phyloP scores from a whole-genome alignment of 2,888 invertebrate species.

The Adela reaumurella region DNA sequence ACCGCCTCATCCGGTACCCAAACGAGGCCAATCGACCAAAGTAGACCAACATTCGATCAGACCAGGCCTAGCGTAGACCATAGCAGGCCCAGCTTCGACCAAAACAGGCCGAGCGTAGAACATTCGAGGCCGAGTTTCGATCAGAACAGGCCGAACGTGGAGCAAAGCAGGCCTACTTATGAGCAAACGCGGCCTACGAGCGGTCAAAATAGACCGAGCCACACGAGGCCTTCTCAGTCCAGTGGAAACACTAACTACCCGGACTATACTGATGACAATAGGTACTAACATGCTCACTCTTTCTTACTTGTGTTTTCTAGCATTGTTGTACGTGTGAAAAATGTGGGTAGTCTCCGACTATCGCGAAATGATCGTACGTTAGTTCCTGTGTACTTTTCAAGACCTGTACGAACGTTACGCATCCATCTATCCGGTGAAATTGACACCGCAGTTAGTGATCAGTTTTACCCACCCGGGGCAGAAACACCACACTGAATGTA shows the following conservation, averaged over 20 bases:
- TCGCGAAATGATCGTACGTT: no score
- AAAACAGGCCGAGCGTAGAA: not conserved
- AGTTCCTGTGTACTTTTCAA: no score
- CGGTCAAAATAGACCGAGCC: not conserved
- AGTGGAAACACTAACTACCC: not conserved
- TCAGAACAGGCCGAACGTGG: not conserved
- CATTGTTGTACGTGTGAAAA: no score
- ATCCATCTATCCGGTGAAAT: no score
- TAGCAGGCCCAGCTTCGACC: not conserved
- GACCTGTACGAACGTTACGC: no score
- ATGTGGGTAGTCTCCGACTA: no score
- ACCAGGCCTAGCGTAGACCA: not conserved
- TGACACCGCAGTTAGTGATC: no score
- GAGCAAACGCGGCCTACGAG: no score
- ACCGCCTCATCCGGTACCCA: not conserved
- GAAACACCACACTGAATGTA: no score
- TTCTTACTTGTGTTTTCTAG: no score
- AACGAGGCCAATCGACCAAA: not conserved
- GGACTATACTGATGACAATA: not conserved
- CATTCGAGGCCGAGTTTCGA: not conserved
- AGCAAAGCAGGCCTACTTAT: not conserved
- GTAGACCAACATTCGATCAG: not conserved
- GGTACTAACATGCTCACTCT: not conserved
- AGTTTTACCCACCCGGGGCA: no score
- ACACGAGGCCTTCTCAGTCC: not conserved